These are phyloP conservation scores for Takifugu bimaculatus DNA, from an alignment of 2,113 vertebrate species.

Conservation along the genomic window DNA sequence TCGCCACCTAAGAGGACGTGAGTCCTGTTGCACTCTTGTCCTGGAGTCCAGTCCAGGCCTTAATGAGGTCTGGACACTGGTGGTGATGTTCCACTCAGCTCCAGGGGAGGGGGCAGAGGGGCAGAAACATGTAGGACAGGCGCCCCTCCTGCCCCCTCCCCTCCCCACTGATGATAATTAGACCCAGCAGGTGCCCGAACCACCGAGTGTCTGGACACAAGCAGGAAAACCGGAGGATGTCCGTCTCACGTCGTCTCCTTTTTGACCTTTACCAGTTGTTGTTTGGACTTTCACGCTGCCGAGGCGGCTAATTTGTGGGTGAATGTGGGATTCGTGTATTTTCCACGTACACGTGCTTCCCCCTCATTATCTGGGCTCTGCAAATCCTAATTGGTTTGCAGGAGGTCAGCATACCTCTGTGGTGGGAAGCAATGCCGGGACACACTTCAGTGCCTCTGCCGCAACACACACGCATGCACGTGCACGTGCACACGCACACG, in stretches of 20 bases:
- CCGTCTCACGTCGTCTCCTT: constrained; percentile 19
- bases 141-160: constrained; percentile 10
- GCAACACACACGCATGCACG: constrained; percentile 5
- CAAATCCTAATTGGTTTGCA: constrained; percentile 56
- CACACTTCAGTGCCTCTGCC: constrained; percentile 35
- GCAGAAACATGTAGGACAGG: constrained; percentile 33
- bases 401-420: constrained; percentile 51
- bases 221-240: constrained; percentile 27
- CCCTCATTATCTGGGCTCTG: constrained; percentile 46
- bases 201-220: constrained; percentile 21
- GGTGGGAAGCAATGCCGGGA: constrained; percentile 44
- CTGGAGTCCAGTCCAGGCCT: constrained; percentile 12
- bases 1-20: constrained; percentile 21
- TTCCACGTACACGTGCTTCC: constrained; percentile 23
- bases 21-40: constrained; percentile 28
- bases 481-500: not conserved
- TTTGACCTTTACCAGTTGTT: constrained; percentile 40
- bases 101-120: constrained; percentile 13
- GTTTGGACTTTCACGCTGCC: constrained; percentile 21
- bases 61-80: constrained; percentile 38
- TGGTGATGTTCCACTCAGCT: constrained; percentile 30
- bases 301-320: constrained; percentile 33
- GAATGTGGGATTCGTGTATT: constrained; percentile 30
- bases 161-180: constrained; percentile 55
- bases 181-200: constrained; percentile 44